These are phyloP conservation scores for Anhinga anhinga DNA, from an alignment of 2,113 vertebrate species.

Conservation along the genomic window DNA sequence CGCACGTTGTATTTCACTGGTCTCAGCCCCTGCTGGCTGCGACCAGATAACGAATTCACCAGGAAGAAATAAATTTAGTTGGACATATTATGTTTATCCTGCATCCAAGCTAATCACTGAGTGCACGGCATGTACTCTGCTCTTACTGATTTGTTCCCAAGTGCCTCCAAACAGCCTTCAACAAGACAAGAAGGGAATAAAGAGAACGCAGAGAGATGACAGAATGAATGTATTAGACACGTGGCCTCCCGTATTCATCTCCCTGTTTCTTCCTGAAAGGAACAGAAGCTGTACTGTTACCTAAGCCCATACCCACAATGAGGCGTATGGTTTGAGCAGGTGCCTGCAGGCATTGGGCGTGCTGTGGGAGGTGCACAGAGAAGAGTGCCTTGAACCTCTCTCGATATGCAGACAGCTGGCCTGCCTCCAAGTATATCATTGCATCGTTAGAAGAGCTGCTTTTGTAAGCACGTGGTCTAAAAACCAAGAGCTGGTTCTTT, in stretches of 20 bases:
- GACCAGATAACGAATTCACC: not conserved
- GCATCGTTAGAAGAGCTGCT: not conserved
- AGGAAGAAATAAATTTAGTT: not conserved
- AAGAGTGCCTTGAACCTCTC: not conserved
- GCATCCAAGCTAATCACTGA: not conserved
- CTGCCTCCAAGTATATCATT: not conserved
- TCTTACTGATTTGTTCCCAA: not conserved
- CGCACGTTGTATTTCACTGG: not conserved
- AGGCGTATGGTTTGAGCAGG: not conserved
- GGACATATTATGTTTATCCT: not conserved
- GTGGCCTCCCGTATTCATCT: not conserved
- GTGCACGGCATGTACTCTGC: not conserved
- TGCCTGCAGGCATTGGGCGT: not conserved
- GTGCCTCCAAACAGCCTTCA: not conserved
- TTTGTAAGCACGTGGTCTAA: rapidly evolving
- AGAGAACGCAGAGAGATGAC: not conserved
- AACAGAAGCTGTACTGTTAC: not conserved
- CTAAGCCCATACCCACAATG: not conserved
- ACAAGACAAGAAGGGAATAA: not conserved
- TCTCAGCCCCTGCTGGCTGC: not conserved
- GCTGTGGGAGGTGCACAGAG: not conserved
- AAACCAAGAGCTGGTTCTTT: rapidly evolving
- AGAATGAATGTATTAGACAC: constrained; percentile 2
- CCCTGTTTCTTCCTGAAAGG: not conserved
- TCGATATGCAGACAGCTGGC: not conserved